Conservation (phyloP, 2,888 invertebrate genomes). For the Drymonia ruficornis region DNA sequence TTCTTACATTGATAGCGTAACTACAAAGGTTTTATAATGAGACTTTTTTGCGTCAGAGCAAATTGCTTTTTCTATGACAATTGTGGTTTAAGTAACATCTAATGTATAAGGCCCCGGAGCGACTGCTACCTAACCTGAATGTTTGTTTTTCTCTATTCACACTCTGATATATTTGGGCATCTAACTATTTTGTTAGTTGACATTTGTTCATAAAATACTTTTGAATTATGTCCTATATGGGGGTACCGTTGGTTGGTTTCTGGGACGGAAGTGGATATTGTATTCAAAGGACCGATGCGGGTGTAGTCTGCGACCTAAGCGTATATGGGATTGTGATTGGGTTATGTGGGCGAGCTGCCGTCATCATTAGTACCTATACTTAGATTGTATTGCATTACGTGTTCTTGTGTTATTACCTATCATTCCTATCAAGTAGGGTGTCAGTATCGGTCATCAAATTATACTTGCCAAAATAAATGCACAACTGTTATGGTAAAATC, state of each 20-base stretch:
- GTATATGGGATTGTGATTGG: slow-evolving; percentile 56
- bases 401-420: neutral
- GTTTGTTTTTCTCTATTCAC: slow-evolving; percentile 39
- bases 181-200: slow-evolving; percentile 24
- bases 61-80: slow-evolving; percentile 35
- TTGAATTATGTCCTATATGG: slow-evolving; percentile 48
- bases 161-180: slow-evolving; percentile 46
- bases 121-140: slow-evolving; percentile 1
- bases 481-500: too few relatives aligned
- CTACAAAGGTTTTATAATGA: slow-evolving; percentile 17
- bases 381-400: neutral
- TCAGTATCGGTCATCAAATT: too few relatives aligned
- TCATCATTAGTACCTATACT: slow-evolving; percentile 40
- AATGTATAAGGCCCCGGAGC: slow-evolving; percentile 8
- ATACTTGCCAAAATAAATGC: too few relatives aligned
- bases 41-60: slow-evolving; percentile 19
- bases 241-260: slow-evolving; percentile 60
- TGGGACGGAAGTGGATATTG: slow-evolving; percentile 63
- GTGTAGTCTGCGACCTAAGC: slow-evolving; percentile 42
- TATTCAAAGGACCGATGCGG: slow-evolving; percentile 60
- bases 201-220: slow-evolving; percentile 21
- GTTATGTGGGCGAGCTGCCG: slow-evolving; percentile 65
- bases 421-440: neutral
- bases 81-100: slow-evolving; percentile 31
- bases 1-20: neutral